Evolutionary conservation across 2,113 vertebrate genomes (phyloP).

Genomic region (Petaurus breviceps): DNA sequence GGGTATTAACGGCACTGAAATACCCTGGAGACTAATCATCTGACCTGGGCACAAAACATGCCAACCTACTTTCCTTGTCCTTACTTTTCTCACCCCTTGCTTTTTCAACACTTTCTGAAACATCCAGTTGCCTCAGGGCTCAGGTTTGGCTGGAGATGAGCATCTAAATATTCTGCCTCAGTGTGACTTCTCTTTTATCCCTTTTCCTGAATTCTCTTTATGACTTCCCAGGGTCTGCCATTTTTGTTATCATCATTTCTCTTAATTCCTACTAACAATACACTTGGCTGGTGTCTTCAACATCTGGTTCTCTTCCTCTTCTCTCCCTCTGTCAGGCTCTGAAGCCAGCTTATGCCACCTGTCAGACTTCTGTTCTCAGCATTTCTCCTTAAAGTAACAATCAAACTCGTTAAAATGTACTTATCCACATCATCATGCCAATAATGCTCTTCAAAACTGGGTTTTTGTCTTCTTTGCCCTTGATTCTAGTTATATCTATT

Average conservation of each 20-base stretch:
- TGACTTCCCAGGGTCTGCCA: background rate
- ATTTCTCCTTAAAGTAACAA: constrained; percentile 49
- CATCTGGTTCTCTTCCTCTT: constrained; percentile 82
- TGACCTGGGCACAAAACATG: background rate
- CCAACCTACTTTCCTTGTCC: background rate
- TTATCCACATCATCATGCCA: constrained; percentile 57
- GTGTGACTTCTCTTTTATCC: constrained; percentile 62
- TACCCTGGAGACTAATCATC: background rate
- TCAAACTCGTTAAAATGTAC: constrained; percentile 58
- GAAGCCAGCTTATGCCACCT: constrained; percentile 74
- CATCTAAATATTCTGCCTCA: background rate
- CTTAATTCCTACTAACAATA: constrained; percentile 65
- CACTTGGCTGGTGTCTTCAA: constrained; percentile 71
- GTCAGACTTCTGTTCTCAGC: constrained; percentile 71
- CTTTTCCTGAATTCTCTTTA: constrained; percentile 65
- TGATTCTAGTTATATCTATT: background rate
- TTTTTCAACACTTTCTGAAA: background rate
- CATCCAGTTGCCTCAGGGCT: background rate
- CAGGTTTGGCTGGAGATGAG: background rate
- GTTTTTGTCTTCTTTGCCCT: background rate
- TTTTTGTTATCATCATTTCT: constrained; percentile 45
- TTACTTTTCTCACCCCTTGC: background rate
- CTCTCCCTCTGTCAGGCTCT: constrained; percentile 76
- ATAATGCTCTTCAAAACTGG: background rate
- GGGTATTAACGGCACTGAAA: background rate